Evolutionary conservation across 2,888 invertebrate genomes (phyloP), one percentile per base, ranked within the genome.

Genomic region (Ornithoptera priamus): DNA sequence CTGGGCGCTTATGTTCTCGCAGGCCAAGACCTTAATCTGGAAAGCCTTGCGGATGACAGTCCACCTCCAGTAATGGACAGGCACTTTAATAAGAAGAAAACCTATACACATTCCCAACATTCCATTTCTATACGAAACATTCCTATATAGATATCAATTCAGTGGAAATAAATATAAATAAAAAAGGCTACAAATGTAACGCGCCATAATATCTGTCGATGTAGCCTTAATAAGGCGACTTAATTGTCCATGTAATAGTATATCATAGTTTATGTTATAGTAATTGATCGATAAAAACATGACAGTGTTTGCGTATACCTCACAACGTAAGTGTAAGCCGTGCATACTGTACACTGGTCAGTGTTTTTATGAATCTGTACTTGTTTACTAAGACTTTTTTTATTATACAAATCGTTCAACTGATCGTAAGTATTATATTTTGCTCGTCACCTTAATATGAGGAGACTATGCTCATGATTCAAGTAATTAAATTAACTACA

Each of bases 211-310:
- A 67, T 67, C 39, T 56, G 58, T 59, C 58, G 66, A 67, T n/a
- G 22, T 36, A 24, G 12, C 53, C 67, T 60, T 68, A 71, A 70
- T 65, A 70, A 69, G 72, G 30, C 2, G 22, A 18, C 56, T 69
- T 72, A 69, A 71, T 71, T 67, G 58, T 68, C 63, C 61, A 46
- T 72, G 67, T 73, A 69, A 71, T 68, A 30, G 30, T 30, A 30
- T 30, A 75, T 62, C 68, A 64, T 67, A 70, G 67, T 67, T 69
- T 66, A 68, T 46, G 66, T 68, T 53, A 73, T 70, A 61, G 62
- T 71, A 61, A 67, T 62, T 24, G 59, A 46, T 22, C 46, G 50
- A 69, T 58, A 70, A 70, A 70, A 70, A 70, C 57, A 56, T 12
- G 2, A 30, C 17, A 36, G 60, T 22, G 46, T 46, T 46, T 15